Conservation (phyloP, 1,140 invertebrate species). For the Drosophila nigromelanica region DNA sequence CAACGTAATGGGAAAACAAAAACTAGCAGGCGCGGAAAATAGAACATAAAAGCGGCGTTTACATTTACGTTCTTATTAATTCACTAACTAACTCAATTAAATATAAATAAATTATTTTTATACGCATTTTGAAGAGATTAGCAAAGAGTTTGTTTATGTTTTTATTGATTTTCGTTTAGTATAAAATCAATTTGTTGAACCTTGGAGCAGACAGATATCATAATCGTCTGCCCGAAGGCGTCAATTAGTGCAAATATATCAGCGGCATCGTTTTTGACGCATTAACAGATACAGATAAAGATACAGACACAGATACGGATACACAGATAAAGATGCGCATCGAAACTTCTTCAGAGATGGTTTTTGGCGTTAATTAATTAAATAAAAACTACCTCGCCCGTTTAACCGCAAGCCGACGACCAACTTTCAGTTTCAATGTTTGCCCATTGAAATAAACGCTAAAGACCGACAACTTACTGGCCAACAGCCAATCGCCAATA, state of each 20-base stretch:
- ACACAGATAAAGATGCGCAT: slow-evolving; percentile 5
- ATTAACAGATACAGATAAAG: slow-evolving; percentile 23
- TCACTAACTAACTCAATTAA: background rate
- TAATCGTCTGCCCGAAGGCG: slow-evolving; percentile 14
- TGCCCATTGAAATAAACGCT: slow-evolving; percentile 31
- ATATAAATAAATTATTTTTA: background rate
- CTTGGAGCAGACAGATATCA: slow-evolving; percentile 20
- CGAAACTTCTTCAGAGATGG: background rate
- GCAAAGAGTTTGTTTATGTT: slow-evolving; percentile 13
- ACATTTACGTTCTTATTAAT: background rate
- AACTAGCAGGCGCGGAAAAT: background rate
- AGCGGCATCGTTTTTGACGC: slow-evolving; percentile 27
- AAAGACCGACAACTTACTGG: background rate
- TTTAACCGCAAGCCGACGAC: background rate
- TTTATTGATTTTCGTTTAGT: slow-evolving; percentile 7
- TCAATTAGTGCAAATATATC: slow-evolving; percentile 31
- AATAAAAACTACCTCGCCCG: slow-evolving; percentile 16
- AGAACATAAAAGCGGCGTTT: background rate
- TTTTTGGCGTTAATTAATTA: slow-evolving; percentile 32
- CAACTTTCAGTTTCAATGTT: slow-evolving; percentile 52
- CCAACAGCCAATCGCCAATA: background rate
- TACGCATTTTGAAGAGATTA: background rate
- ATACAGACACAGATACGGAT: background rate
- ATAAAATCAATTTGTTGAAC: slow-evolving; percentile 37
- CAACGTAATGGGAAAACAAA: slow-evolving; percentile 14